These are phyloP conservation scores for Odontomyia ornata DNA, from an alignment of 2,888 invertebrate genomes.

Conservation along the genomic window DNA sequence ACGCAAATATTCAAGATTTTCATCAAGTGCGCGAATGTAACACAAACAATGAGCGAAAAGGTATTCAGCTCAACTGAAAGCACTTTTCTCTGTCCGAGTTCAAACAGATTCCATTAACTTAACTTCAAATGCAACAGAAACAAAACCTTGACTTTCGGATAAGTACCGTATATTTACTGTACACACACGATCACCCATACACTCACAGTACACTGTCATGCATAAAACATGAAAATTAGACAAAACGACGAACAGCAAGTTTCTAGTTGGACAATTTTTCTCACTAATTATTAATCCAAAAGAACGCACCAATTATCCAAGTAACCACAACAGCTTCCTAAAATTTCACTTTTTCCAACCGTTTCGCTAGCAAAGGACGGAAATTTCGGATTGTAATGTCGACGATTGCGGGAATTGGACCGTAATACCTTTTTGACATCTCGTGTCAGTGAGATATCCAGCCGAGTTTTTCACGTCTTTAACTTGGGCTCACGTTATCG, in stretches of 20 bases:
- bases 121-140: conserved; percentile 12
- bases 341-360: background rate
- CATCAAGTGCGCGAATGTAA: background rate
- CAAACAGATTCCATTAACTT: background rate
- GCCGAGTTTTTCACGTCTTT: background rate
- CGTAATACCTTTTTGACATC: conserved; percentile 33
- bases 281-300: background rate
- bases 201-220: conserved; percentile 29
- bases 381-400: background rate
- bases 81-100: background rate
- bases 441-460: conserved; percentile 12
- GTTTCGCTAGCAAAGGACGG: background rate
- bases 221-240: conserved; percentile 25
- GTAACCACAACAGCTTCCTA: background rate
- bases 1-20: background rate
- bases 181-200: conserved; percentile 33
- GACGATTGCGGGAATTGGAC: background rate
- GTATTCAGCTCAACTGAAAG: background rate
- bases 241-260: background rate
- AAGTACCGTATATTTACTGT: conserved; percentile 22
- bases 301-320: background rate
- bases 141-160: conserved; percentile 18
- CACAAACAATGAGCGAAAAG: background rate
- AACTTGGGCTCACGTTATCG: background rate
- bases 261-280: conserved; percentile 15